These are phyloP conservation scores for Lasius fuliginosus DNA, from an alignment of 2,888 invertebrate genomes.

Conservation along the genomic window DNA sequence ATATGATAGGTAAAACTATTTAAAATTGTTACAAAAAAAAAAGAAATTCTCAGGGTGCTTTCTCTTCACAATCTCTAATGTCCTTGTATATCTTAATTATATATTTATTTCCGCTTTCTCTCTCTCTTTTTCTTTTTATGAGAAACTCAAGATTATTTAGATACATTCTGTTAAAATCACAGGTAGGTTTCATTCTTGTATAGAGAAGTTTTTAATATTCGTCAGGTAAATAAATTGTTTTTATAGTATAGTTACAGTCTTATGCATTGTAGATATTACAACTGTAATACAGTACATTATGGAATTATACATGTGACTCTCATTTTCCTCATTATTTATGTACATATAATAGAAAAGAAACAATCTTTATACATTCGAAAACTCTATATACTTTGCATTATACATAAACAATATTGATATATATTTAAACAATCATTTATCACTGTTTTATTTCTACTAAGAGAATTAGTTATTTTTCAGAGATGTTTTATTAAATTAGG, in stretches of 20 bases:
- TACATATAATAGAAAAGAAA: constrained; percentile 33
- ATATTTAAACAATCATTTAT: constrained; percentile 15
- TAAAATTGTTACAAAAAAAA: constrained; percentile 47
- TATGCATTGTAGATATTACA: constrained; percentile 52
- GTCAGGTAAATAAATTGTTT: constrained; percentile 52
- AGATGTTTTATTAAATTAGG: constrained; percentile 56
- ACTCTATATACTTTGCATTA: constrained; percentile 8
- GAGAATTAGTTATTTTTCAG: constrained; percentile 52
- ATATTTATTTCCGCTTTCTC: constrained; percentile 39
- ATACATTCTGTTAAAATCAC: constrained; percentile 41
- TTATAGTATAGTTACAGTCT: constrained; percentile 46
- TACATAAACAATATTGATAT: not conserved
- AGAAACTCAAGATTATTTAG: constrained; percentile 9
- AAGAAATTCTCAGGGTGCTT: constrained; percentile 47
- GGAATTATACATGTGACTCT: constrained; percentile 34
- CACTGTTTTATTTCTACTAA: constrained; percentile 25
- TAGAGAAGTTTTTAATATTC: constrained; percentile 42
- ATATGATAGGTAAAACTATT: constrained; percentile 44
- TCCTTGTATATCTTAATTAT: constrained; percentile 42
- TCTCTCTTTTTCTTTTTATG: not conserved
- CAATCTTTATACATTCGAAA: constrained; percentile 15
- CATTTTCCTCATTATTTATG: constrained; percentile 41
- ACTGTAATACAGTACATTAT: constrained; percentile 45
- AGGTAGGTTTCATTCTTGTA: constrained; percentile 47
- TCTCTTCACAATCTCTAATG: constrained; percentile 35